phyloP scores from a whole-genome alignment of 2,113 vertebrate genomes.

The Corynorhinus townsendii region DNA sequence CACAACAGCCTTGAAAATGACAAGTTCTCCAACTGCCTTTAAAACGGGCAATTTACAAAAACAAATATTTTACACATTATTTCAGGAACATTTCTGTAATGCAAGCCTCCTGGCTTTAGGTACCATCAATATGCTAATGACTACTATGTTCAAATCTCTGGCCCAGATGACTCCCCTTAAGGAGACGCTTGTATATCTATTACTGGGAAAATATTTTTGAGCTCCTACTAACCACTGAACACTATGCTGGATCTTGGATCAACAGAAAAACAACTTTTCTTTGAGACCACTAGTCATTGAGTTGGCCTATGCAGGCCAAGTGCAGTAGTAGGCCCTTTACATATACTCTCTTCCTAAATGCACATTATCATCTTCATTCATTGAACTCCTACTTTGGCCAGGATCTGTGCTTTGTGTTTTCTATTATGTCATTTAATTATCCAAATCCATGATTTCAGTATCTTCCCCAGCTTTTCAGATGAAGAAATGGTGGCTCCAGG shows the following conservation, averaged over 20 bases:
- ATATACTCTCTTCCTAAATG: neutral
- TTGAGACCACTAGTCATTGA: neutral
- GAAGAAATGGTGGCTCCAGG: neutral
- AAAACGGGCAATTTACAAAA: slow-evolving; percentile 24
- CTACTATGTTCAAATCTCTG: neutral
- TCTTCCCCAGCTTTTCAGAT: neutral
- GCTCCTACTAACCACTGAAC: neutral
- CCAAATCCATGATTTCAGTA: neutral
- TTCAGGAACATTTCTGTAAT: neutral
- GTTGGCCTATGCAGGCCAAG: neutral
- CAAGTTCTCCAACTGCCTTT: neutral
- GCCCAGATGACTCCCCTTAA: neutral
- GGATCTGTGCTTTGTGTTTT: slow-evolving; percentile 1
- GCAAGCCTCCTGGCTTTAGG: neutral
- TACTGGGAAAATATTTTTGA: neutral
- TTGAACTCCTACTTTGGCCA: neutral
- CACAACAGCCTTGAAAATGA: neutral
- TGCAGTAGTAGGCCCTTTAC: too few species aligned
- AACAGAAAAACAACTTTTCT: neutral
- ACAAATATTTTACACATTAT: neutral
- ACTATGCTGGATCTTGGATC: neutral
- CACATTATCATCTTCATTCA: neutral
- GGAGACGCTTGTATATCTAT: neutral
- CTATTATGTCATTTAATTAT: neutral
- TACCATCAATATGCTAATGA: neutral